Percentiles rank a stretch among this genome's conserved stretches.
Conservation (phyloP, 2,888 invertebrate genomes). For the Mylabris sibirica region DNA sequence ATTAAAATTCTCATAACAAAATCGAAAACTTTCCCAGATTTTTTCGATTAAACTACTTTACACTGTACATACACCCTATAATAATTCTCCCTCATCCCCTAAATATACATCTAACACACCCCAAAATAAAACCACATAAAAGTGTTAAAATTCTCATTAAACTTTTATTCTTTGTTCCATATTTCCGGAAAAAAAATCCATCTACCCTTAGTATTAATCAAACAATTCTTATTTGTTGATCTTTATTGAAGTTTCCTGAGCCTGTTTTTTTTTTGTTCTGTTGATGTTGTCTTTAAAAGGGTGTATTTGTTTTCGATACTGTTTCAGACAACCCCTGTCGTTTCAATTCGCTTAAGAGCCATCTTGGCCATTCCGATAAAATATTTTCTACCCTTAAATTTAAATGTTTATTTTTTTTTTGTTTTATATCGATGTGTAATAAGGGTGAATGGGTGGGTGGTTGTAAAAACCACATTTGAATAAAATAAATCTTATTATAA, state of each 20-base stretch:
- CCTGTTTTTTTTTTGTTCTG: too few species aligned
- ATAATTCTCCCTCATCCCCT: too few species aligned
- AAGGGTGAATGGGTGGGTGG: background rate
- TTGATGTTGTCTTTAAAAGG: too few species aligned
- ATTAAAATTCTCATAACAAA: background rate
- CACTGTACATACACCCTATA: background rate
- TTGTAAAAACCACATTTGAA: background rate
- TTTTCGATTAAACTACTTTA: background rate
- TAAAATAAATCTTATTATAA: background rate
- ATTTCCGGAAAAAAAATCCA: background rate
- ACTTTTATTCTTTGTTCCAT: slow-evolving; percentile 1
- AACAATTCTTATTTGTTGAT: background rate
- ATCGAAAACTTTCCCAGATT: slow-evolving; percentile 1
- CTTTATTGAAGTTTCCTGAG: background rate
- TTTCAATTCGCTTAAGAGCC: background rate
- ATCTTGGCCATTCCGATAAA: background rate
- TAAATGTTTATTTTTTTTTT: background rate
- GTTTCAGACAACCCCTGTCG: background rate
- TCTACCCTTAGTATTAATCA: background rate
- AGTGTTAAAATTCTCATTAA: slow-evolving; percentile 4
- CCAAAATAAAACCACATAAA: background rate
- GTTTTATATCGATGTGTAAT: background rate
- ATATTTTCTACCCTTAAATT: background rate
- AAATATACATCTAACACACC: too few species aligned
- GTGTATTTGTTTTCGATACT: too few species aligned